Evolutionary conservation across 2,113 vertebrate species (phyloP).

Genomic region (Rattus rattus): DNA sequence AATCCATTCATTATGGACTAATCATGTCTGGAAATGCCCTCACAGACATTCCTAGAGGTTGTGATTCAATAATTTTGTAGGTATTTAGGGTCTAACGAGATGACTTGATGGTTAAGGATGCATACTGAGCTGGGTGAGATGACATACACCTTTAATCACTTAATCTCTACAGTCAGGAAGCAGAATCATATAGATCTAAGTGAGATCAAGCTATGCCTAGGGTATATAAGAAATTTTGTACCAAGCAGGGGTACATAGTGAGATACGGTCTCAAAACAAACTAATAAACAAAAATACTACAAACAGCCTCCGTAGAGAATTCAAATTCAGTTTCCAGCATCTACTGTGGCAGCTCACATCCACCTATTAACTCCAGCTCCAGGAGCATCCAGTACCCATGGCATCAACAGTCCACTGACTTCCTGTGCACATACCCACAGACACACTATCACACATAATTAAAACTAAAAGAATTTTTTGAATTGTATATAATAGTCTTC

Average conservation of each 20-base stretch:
- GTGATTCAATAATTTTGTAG: not conserved
- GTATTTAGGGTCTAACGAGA: not conserved
- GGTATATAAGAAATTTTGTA: not conserved
- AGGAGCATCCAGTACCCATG: not conserved
- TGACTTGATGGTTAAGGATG: not conserved
- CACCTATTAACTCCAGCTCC: not conserved
- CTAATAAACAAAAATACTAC: not conserved
- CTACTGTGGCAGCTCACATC: not conserved
- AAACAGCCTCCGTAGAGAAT: not conserved
- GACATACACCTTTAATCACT: not conserved
- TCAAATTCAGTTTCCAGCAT: not conserved
- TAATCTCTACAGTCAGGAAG: not conserved
- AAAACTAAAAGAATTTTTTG: not conserved
- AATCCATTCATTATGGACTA: not conserved
- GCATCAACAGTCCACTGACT: not conserved
- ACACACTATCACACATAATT: not conserved
- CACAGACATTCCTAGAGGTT: not conserved
- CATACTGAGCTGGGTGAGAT: not conserved
- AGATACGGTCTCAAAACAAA: not conserved
- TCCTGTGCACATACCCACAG: not conserved
- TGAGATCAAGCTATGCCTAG: not conserved
- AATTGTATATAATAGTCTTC: not conserved
- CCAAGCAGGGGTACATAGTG: not conserved
- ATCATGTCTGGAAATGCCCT: not conserved
- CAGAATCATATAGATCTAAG: not conserved